phyloP scores from a whole-genome alignment of 2,113 vertebrate species.

The Myanophis thanlyinensis region DNA sequence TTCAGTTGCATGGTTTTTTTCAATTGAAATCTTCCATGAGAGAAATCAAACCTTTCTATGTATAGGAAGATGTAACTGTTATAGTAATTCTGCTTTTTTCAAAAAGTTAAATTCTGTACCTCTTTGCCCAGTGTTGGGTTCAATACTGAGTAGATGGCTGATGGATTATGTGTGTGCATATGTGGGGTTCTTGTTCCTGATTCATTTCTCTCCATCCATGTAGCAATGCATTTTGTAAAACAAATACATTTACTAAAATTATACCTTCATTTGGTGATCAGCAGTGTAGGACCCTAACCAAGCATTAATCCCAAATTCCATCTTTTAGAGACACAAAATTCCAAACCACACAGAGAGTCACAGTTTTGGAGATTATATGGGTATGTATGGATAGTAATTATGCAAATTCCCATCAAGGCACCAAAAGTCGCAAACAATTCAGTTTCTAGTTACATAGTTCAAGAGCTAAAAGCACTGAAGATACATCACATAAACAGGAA shows the following conservation, averaged over 20 bases:
- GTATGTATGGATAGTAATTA: not conserved
- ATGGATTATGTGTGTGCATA: not conserved
- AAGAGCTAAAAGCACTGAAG: not conserved
- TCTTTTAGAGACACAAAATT: not conserved
- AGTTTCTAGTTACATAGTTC: fast-evolving
- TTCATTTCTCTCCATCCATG: not conserved
- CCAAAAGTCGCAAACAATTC: not conserved
- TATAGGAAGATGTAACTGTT: not conserved
- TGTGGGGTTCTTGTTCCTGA: not conserved
- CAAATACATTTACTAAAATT: not conserved
- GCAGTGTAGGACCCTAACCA: not conserved
- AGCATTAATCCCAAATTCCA: not conserved
- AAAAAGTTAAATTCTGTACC: not conserved
- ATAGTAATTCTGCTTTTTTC: not conserved
- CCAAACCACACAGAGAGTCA: not conserved
- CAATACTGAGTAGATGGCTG: not conserved
- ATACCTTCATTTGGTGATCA: not conserved
- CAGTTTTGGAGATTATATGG: not conserved
- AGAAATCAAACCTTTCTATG: not conserved
- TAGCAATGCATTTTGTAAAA: not conserved
- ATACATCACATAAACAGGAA: not conserved
- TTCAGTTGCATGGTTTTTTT: not conserved
- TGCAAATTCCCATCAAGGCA: not conserved
- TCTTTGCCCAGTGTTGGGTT: not conserved
- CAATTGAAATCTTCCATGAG: not conserved